These are phyloP conservation scores for Crotalus viridis DNA, from an alignment of 2,113 vertebrate species.

Conservation along the genomic window DNA sequence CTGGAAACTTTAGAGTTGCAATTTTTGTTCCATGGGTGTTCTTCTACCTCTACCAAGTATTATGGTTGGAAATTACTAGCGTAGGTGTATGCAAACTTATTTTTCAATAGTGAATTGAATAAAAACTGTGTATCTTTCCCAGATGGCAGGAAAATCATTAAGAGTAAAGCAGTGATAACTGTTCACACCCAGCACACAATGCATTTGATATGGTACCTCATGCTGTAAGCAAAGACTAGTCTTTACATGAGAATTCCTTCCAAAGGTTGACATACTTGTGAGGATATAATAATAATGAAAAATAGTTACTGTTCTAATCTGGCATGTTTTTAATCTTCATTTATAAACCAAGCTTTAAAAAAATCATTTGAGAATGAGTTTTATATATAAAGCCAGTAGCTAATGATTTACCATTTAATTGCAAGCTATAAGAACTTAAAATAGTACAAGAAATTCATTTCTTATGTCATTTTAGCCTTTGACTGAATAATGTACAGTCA, in stretches of 20 bases:
- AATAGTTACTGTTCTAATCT: slow-evolving; percentile 21
- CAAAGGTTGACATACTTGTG: slow-evolving; percentile 13
- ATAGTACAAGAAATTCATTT: slow-evolving; percentile 54
- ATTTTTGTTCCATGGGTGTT: slow-evolving; percentile 6
- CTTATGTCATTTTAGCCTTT: slow-evolving; percentile 50
- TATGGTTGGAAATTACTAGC: slow-evolving; percentile 26
- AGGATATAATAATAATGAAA: background rate
- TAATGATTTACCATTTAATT: slow-evolving; percentile 61
- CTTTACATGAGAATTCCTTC: background rate
- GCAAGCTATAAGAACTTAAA: slow-evolving; percentile 59
- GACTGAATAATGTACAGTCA: slow-evolving; percentile 41
- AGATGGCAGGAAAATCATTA: slow-evolving; percentile 44
- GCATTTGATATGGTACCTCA: slow-evolving; percentile 1
- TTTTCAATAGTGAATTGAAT: background rate
- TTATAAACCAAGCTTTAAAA: slow-evolving; percentile 32
- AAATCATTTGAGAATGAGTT: slow-evolving; percentile 33
- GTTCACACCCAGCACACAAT: slow-evolving; percentile 25
- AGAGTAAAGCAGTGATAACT: slow-evolving; percentile 40
- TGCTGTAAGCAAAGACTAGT: slow-evolving; percentile 39
- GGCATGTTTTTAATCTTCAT: slow-evolving; percentile 32
- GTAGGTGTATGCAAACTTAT: slow-evolving; percentile 8
- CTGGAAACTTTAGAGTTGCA: background rate
- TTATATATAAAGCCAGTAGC: slow-evolving; percentile 54
- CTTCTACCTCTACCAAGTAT: slow-evolving; percentile 6
- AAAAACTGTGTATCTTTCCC: slow-evolving; percentile 39